Conservation (phyloP, 2,113 vertebrate genomes). For the Neofelis nebulosa region DNA sequence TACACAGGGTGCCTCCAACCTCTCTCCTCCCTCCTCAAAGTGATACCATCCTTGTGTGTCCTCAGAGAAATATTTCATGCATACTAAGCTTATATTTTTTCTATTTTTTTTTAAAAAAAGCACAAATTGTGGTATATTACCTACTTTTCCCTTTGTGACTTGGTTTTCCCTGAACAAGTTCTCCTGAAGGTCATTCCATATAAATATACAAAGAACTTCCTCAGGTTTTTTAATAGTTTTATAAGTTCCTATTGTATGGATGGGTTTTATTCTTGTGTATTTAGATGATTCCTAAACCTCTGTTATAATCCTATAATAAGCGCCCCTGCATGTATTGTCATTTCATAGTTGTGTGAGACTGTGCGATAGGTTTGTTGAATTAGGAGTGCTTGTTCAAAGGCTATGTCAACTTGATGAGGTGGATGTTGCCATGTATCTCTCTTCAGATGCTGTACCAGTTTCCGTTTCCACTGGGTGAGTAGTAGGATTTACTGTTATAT, state of each 20-base stretch:
- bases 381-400: background rate
- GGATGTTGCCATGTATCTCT: background rate
- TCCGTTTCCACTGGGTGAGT: background rate
- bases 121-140: background rate
- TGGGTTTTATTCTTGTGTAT: background rate
- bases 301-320: background rate
- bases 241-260: background rate
- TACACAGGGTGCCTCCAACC: background rate
- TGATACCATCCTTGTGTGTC: background rate
- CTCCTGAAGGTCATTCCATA: background rate
- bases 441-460: background rate
- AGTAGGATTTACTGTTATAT: background rate
- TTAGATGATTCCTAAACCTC: background rate
- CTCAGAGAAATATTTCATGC: background rate
- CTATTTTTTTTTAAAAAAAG: background rate
- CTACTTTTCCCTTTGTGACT: background rate
- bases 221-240: background rate
- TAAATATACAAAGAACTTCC: background rate
- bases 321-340: background rate
- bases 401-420: background rate
- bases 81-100: background rate
- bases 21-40: background rate
- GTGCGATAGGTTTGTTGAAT: background rate
- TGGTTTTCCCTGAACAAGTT: background rate
- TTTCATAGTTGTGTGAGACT: background rate